Evolutionary conservation across 2,113 vertebrate species (phyloP).

Genomic region (western clawed frog (Xenopus tropicalis)): UCB_Xtro_10.0 CM004445.2:20642001-20642500

Average conservation of each 20-base stretch:
- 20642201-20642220: slow-evolving; percentile 71
- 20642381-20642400: background rate
- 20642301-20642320: background rate
- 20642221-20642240: slow-evolving; percentile 63
- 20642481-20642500: too few relatives aligned
- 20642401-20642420: too few relatives aligned
- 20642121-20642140: slow-evolving; percentile 76
- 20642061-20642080: slow-evolving; percentile 58
- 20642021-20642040: too few relatives aligned
- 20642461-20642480: too few relatives aligned
- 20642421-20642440: too few relatives aligned
- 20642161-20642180: slow-evolving; percentile 77
- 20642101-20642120: slow-evolving; percentile 29
- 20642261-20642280: slow-evolving; percentile 55
- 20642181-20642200: slow-evolving; percentile 86
- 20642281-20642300: background rate
- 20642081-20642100: slow-evolving; percentile 73
- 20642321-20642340: too few relatives aligned
- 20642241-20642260: slow-evolving; percentile 63
- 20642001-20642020: too few relatives aligned
- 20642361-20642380: background rate
- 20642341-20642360: too few relatives aligned
- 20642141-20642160: slow-evolving; percentile 77
- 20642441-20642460: too few relatives aligned
- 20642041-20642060: slow-evolving; percentile 37